Evolutionary conservation across 1,140 invertebrate species (phyloP), one percentile per base, ranked within the genome.

Genomic region (Lepidostoma basale): DNA sequence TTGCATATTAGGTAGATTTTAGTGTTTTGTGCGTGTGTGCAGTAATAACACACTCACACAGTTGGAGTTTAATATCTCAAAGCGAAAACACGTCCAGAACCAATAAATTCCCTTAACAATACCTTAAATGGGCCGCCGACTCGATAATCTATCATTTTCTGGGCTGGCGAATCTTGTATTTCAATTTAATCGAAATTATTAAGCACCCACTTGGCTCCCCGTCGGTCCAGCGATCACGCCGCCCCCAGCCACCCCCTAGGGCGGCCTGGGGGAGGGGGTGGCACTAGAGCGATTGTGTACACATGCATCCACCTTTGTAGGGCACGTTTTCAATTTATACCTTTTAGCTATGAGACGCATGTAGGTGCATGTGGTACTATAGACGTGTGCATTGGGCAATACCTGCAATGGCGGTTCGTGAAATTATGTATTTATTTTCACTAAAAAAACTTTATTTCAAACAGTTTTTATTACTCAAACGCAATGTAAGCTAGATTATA

Each of bases 261-360:
- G n/a, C n/a, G 23, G 45, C 20, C 20, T 49, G 22, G 4, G 12
- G 10, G 65, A 39, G 23, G 60, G 40, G 44, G 47, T 25, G 68
- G 68, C 20, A 59, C 62, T 65, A 49, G 63, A 70, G 49, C 62
- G 23, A 65, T 26, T 65, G 47, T 65, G 26, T 42, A 39, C 9
- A 56, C 52, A 65, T 42, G 22, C n/a, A 58, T 14, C 63, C 64
- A 72, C 69, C 69, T 72, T 67, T 72, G 69, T 72, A 65, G 65
- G 56, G 62, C 69, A 72, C 69, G 69, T 72, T 72, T 72, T 72
- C 69, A 72, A 72, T 72, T 72, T 72, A 72, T 72, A 72, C 69
- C 69, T 72, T 72, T 68, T 72, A 72, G 69, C 65, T 54, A 68
- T 72, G 67, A 72, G 69, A 72, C 39, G 65, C 69, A 68, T 68